These are phyloP conservation scores for Misgurnus mizolepis DNA, from an alignment of 2,113 vertebrate genomes.

Conservation along the genomic window DNA sequence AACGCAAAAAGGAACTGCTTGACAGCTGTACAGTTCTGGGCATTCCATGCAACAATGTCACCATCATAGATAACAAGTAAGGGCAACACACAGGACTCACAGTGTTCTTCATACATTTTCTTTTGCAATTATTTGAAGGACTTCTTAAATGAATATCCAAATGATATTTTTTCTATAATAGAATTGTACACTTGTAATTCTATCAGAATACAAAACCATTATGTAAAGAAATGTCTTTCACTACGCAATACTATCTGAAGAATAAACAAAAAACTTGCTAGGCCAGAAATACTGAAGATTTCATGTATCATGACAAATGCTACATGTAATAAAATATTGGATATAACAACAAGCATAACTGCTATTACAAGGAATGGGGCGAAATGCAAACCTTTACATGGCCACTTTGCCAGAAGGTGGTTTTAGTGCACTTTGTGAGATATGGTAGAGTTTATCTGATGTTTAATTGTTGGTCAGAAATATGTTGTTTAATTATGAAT, in stretches of 20 bases:
- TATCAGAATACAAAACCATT: background rate
- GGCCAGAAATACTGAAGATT: background rate
- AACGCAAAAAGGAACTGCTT: constrained; percentile 87
- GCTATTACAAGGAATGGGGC: no score
- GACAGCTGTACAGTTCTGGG: constrained; percentile 87
- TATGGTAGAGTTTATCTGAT: no score
- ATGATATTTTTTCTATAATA: no score
- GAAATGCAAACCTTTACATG: no score
- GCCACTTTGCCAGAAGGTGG: no score
- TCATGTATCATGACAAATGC: no score
- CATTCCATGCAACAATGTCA: constrained; percentile 81
- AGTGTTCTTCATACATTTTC: background rate
- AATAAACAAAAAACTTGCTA: background rate
- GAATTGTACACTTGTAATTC: no score
- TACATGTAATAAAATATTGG: no score
- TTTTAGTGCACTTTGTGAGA: no score
- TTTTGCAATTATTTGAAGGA: background rate
- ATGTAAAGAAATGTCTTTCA: background rate
- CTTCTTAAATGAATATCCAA: background rate
- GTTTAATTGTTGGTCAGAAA: no score
- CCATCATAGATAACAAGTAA: constrained; percentile 88
- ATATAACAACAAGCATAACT: no score
- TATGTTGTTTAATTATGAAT: no score
- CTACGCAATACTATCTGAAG: background rate
- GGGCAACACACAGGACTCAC: constrained; percentile 3